Evolutionary conservation across 2,888 invertebrate genomes (phyloP).

Genomic region (Sphinx pinastri): DNA sequence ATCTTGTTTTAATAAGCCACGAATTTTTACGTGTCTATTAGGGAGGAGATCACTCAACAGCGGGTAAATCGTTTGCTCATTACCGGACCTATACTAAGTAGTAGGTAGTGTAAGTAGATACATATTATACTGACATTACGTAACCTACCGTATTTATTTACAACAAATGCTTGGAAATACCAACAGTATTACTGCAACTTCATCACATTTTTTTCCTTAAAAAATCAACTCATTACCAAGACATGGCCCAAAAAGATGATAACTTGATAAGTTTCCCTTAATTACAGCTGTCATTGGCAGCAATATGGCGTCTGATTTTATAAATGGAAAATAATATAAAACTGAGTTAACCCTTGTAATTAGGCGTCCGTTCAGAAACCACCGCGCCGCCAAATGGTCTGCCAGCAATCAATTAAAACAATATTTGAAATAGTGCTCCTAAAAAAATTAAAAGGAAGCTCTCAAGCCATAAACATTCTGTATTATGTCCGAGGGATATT

Average conservation of each 20-base stretch:
- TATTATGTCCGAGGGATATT: constrained; percentile 58
- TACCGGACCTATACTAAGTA: too few relatives aligned
- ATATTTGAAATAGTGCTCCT: constrained; percentile 80
- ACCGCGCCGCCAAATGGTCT: constrained; percentile 76
- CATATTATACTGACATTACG: background rate
- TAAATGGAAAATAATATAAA: constrained; percentile 61
- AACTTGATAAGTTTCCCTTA: constrained; percentile 56
- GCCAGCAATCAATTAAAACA: constrained; percentile 82
- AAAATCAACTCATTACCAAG: constrained; percentile 1
- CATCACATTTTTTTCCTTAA: background rate
- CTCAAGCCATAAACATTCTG: constrained; percentile 75
- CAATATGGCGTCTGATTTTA: constrained; percentile 56
- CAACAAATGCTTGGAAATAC: background rate
- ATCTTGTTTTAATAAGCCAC: too few relatives aligned
- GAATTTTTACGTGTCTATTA: too few relatives aligned
- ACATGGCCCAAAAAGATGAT: background rate
- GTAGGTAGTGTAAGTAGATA: too few relatives aligned
- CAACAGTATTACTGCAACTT: background rate
- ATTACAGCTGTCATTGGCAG: constrained; percentile 63
- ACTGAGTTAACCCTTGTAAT: constrained; percentile 68
- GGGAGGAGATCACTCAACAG: too few relatives aligned
- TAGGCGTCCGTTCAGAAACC: constrained; percentile 57
- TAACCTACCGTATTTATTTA: background rate
- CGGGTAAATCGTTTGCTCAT: too few relatives aligned
- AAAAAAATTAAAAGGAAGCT: constrained; percentile 78